Percentiles rank a stretch among this genome's conserved stretches.
Conservation (phyloP, 1,140 invertebrate species). For the Drosophila triauraria region DNA sequence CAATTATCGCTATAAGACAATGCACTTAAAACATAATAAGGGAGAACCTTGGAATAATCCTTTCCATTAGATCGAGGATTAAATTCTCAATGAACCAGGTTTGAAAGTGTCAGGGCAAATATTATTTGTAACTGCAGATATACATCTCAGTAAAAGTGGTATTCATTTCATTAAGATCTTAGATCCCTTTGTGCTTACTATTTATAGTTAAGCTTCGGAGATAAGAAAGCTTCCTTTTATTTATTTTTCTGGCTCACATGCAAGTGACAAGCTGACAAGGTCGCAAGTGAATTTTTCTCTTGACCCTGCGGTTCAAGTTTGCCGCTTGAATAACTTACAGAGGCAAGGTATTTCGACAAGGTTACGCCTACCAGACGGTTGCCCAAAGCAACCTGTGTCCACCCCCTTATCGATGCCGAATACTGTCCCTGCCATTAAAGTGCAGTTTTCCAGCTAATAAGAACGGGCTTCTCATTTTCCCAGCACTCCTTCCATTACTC, state of each 20-base stretch:
- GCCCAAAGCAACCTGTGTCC: not conserved
- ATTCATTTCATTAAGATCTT: not conserved
- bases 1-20: not conserved
- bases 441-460: conserved; percentile 20
- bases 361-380: not conserved
- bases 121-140: not conserved
- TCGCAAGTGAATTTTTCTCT: not conserved
- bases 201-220: not conserved
- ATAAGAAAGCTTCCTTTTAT: not conserved
- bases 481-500: not conserved
- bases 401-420: not conserved
- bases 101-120: not conserved
- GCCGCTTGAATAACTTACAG: conserved; percentile 1
- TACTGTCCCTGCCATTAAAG: not conserved
- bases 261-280: not conserved
- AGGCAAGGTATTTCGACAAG: conserved; percentile 3
- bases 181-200: not conserved
- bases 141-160: not conserved
- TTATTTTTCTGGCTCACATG: not conserved
- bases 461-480: not conserved
- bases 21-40: conserved; percentile 1
- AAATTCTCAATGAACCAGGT: not conserved
- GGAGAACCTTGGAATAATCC: not conserved
- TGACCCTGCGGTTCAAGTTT: not conserved
- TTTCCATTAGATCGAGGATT: not conserved